These are phyloP conservation scores for Sipha flava DNA, from an alignment of 1,140 invertebrate genomes.

Conservation along the genomic window DNA sequence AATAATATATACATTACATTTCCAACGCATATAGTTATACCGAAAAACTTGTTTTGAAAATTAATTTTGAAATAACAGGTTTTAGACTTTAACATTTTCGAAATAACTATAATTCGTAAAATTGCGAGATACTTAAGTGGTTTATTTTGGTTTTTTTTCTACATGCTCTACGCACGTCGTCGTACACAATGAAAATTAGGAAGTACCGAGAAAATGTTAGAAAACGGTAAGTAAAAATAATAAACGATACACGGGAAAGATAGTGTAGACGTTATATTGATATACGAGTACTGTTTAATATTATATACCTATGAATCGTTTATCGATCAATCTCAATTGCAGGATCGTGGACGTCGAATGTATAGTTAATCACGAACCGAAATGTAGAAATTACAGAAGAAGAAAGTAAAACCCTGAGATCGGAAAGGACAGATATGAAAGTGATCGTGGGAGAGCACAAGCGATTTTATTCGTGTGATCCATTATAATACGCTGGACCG, in stretches of 20 bases:
- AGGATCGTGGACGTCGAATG: not conserved
- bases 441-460: constrained; percentile 20
- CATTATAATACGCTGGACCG: not conserved
- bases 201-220: not conserved
- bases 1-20: not conserved
- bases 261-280: not conserved
- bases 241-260: not conserved
- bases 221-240: not conserved
- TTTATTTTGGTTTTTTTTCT: not conserved
- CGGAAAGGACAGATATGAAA: constrained; percentile 29
- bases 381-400: not conserved
- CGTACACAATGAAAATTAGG: not conserved
- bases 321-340: not conserved
- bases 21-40: too few relatives aligned
- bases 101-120: not conserved
- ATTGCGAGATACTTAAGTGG: too few relatives aligned
- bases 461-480: constrained; percentile 8
- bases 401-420: constrained; percentile 29
- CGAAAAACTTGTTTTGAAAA: not conserved
- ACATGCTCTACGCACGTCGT: too few relatives aligned
- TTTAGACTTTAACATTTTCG: not conserved
- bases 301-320: not conserved
- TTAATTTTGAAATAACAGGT: not conserved
- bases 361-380: constrained; percentile 16
- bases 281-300: not conserved